Percentiles rank a stretch among this genome's conserved stretches.
Evolutionary conservation across 2,888 invertebrate genomes (phyloP).

Genomic region (Spodoptera littoralis): DNA sequence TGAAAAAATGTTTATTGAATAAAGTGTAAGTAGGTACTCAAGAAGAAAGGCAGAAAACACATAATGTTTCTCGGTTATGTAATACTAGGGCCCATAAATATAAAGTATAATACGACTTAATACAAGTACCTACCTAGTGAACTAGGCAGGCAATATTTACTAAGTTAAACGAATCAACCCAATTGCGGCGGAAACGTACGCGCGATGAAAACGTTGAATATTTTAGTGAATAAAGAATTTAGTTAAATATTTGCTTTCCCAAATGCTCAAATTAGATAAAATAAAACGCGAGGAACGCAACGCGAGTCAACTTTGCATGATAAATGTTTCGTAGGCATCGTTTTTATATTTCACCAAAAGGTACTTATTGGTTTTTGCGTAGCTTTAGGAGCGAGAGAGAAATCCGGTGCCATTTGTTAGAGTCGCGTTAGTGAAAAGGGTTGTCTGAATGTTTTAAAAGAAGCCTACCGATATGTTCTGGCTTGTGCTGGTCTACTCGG

Average conservation of each 20-base stretch:
- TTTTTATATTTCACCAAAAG: slow-evolving; percentile 33
- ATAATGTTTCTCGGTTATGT: slow-evolving; percentile 32
- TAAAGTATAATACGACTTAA: slow-evolving; percentile 37
- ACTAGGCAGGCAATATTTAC: slow-evolving; percentile 52
- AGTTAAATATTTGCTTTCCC: slow-evolving; percentile 51
- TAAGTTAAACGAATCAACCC: slow-evolving; percentile 56
- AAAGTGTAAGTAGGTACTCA: slow-evolving; percentile 28
- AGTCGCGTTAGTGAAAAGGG: slow-evolving; percentile 57
- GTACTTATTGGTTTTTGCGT: slow-evolving; percentile 45
- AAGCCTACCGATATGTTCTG: slow-evolving; percentile 32
- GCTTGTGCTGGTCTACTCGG: slow-evolving; percentile 30
- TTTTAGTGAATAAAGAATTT: slow-evolving; percentile 56
- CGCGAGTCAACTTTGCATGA: slow-evolving; percentile 45
- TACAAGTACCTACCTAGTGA: slow-evolving; percentile 32
- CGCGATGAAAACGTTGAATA: slow-evolving; percentile 56
- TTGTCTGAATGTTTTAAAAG: slow-evolving; percentile 37
- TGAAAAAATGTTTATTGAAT: slow-evolving; percentile 40
- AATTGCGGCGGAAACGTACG: slow-evolving; percentile 54
- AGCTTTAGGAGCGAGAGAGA: slow-evolving; percentile 37
- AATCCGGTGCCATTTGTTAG: slow-evolving; percentile 46
- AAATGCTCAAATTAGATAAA: slow-evolving; percentile 54
- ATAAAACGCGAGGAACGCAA: slow-evolving; percentile 43
- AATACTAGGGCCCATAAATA: slow-evolving; percentile 36
- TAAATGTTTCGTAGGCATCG: slow-evolving; percentile 42
- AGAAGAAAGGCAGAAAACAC: slow-evolving; percentile 23